phyloP scores from a whole-genome alignment of 2,888 invertebrate genomes.

The Phytoseiulus persimilis region DNA sequence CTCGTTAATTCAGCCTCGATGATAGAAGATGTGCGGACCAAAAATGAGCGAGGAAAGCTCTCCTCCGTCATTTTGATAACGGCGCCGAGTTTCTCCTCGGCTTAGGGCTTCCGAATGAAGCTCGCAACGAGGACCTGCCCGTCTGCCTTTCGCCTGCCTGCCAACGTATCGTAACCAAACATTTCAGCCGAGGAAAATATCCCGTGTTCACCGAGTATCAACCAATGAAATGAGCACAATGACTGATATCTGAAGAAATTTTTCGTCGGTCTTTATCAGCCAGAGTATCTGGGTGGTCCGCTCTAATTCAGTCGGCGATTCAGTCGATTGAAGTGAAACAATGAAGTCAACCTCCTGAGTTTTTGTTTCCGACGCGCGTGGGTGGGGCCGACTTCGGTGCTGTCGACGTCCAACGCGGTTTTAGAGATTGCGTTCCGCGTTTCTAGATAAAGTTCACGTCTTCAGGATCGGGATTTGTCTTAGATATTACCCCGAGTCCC shows the following conservation, averaged over 20 bases:
- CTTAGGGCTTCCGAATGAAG: neutral
- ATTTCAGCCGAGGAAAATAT: neutral
- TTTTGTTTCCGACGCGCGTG: neutral
- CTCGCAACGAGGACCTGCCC: neutral
- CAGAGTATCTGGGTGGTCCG: neutral
- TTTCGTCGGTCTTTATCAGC: neutral
- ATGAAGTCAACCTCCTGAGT: neutral
- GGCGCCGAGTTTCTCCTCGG: neutral
- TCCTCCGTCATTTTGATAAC: neutral
- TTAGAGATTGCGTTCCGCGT: neutral
- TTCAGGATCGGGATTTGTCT: too few relatives aligned
- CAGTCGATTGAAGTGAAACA: neutral
- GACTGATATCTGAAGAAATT: neutral
- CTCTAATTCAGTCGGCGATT: neutral
- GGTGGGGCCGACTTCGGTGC: neutral
- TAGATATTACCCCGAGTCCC: too few relatives aligned
- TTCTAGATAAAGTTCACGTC: too few relatives aligned
- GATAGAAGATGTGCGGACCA: neutral
- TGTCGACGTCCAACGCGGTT: neutral
- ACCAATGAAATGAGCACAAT: neutral
- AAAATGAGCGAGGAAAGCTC: neutral
- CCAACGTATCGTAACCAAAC: neutral
- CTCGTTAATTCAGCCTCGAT: neutral
- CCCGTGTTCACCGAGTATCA: neutral
- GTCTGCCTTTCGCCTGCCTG: too few relatives aligned